phyloP scores from a whole-genome alignment of 2,113 vertebrate genomes.

The Eubucco bourcierii region DNA sequence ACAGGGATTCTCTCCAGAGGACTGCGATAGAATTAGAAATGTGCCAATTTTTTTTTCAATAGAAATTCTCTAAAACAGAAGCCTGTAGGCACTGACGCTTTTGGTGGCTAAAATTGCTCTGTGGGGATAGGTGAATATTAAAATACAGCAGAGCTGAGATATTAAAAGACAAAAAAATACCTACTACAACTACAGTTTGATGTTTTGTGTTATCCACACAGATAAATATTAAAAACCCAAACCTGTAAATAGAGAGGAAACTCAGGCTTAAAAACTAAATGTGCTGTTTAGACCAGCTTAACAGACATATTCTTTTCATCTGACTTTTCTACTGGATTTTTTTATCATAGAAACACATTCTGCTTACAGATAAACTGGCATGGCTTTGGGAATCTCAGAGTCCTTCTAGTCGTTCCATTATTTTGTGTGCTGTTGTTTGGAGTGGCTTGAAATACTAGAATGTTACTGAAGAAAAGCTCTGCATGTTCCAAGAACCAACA shows the following conservation, averaged over 20 bases:
- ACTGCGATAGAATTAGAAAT: conserved; percentile 31
- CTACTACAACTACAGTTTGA: neutral
- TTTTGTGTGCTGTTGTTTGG: neutral
- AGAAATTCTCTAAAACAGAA: neutral
- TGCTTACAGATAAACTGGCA: neutral
- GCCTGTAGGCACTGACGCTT: neutral
- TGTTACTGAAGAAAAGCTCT: neutral
- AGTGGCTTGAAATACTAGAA: neutral
- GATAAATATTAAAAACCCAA: neutral
- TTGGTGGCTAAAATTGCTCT: neutral
- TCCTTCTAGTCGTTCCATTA: neutral
- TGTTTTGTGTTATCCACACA: neutral
- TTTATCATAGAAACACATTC: neutral
- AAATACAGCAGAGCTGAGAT: neutral
- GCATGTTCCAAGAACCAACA: neutral
- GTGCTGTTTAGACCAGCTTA: neutral
- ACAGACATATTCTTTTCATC: neutral
- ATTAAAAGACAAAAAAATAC: neutral
- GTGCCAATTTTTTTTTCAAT: neutral
- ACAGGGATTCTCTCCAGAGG: neutral
- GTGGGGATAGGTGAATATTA: neutral
- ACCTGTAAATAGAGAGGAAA: neutral
- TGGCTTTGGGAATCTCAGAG: neutral
- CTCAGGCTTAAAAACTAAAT: neutral
- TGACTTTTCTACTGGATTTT: neutral